Evolutionary conservation across 1,140 invertebrate species (phyloP).

Genomic region (Eueides isabella): DNA sequence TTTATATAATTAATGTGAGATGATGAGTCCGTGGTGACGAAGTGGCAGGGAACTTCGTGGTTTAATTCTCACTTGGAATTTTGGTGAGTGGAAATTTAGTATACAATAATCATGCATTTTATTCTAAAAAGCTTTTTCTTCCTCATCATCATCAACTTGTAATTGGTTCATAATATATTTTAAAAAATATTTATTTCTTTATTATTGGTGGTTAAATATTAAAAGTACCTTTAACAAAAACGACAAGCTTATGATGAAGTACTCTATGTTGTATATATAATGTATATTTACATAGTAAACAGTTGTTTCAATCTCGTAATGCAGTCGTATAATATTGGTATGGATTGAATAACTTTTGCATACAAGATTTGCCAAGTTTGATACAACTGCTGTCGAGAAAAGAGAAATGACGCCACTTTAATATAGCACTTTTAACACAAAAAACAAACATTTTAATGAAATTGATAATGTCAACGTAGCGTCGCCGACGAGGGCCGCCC

Average conservation of each 20-base stretch:
- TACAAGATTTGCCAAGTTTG: conserved; percentile 10
- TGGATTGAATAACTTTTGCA: conserved; percentile 1
- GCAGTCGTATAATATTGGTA: background rate
- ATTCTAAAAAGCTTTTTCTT: too few species aligned
- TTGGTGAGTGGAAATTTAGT: too few species aligned
- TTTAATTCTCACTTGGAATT: too few species aligned
- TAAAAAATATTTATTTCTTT: too few species aligned
- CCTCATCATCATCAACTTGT: too few species aligned
- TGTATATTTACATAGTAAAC: background rate
- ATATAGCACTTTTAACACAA: conserved; percentile 22
- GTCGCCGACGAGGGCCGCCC: conserved; percentile 6
- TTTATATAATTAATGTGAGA: too few species aligned
- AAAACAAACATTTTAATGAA: conserved; percentile 23
- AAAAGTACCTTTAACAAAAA: background rate
- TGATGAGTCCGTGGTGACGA: too few species aligned
- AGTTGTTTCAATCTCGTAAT: conserved; percentile 5
- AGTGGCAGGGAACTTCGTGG: too few species aligned
- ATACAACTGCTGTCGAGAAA: conserved; percentile 3
- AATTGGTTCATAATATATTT: too few species aligned
- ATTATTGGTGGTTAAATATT: background rate
- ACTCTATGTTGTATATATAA: too few species aligned
- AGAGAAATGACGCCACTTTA: conserved; percentile 17
- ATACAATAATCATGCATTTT: too few species aligned
- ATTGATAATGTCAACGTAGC: conserved; percentile 36
- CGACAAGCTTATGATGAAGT: background rate